Conservation (phyloP, 2,888 invertebrate species). For the Elysia crispata region DNA sequence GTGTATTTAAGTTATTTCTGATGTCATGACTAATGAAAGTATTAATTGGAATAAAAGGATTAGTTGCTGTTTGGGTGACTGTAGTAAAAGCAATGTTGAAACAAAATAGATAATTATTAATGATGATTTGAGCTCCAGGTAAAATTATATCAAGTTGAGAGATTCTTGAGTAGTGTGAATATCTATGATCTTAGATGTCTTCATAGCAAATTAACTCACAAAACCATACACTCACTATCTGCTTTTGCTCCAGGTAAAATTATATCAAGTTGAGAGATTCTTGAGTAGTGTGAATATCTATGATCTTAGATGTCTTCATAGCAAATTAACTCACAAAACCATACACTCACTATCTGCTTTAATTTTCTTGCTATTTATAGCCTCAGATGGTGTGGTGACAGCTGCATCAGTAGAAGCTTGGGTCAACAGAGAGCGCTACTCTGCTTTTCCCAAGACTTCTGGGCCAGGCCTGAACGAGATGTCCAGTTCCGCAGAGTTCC, state of each 20-base stretch:
- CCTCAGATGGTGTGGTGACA: slow-evolving; percentile 59
- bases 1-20: too few relatives aligned
- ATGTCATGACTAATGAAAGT: too few relatives aligned
- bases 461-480: slow-evolving; percentile 87
- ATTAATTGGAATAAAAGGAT: too few relatives aligned
- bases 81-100: too few relatives aligned
- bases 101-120: too few relatives aligned
- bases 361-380: slow-evolving; percentile 47
- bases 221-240: background rate
- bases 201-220: background rate
- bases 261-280: background rate
- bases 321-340: background rate
- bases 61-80: too few relatives aligned
- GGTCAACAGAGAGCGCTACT: slow-evolving; percentile 93
- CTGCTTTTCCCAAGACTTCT: slow-evolving; percentile 84
- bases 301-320: background rate
- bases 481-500: slow-evolving; percentile 88
- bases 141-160: background rate
- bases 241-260: background rate
- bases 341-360: background rate
- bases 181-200: background rate
- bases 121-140: too few relatives aligned
- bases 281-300: background rate
- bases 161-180: background rate
- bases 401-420: slow-evolving; percentile 84